phyloP scores from a whole-genome alignment of 2,888 invertebrate genomes.

The Pasiphila rectangulata region DNA sequence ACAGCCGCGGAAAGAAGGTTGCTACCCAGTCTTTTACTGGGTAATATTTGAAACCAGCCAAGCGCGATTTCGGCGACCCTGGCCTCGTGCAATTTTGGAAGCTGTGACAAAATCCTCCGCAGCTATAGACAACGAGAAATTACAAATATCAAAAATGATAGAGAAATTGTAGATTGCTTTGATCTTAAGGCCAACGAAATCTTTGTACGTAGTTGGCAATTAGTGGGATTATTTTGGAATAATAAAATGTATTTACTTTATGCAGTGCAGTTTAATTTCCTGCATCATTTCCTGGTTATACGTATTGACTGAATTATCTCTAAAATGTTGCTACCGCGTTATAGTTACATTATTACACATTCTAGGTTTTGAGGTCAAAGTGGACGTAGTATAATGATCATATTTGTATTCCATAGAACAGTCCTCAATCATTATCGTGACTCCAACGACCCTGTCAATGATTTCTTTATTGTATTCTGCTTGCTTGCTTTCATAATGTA shows the following conservation, averaged over 20 bases:
- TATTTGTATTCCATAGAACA: constrained; percentile 24
- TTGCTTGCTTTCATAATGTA: constrained; percentile 25
- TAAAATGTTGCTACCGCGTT: too few relatives aligned
- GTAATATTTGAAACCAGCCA: constrained; percentile 40
- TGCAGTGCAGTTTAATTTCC: too few relatives aligned
- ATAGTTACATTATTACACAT: constrained; percentile 12
- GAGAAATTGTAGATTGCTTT: constrained; percentile 27
- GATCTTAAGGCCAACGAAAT: constrained; percentile 21
- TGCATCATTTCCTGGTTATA: too few relatives aligned
- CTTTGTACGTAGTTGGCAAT: constrained; percentile 6
- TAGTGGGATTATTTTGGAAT: background rate
- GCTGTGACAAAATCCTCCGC: constrained; percentile 40
- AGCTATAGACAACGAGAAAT: constrained; percentile 36
- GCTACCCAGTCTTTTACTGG: constrained; percentile 33
- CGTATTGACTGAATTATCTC: too few relatives aligned
- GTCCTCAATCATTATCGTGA: constrained; percentile 31
- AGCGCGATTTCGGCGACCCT: constrained; percentile 43
- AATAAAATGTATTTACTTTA: background rate
- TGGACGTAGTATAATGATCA: constrained; percentile 26
- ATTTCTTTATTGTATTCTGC: constrained; percentile 22
- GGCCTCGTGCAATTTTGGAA: constrained; percentile 50
- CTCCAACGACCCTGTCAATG: constrained; percentile 30
- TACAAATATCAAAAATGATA: constrained; percentile 36
- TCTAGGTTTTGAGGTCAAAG: constrained; percentile 22
- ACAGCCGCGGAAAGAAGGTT: constrained; percentile 37